A percentile compares a stretch with the other conserved stretches of the same genome.
These are phyloP conservation scores for Trachemys scripta DNA, from an alignment of 2,113 vertebrate species.

Conservation along the genomic window DNA sequence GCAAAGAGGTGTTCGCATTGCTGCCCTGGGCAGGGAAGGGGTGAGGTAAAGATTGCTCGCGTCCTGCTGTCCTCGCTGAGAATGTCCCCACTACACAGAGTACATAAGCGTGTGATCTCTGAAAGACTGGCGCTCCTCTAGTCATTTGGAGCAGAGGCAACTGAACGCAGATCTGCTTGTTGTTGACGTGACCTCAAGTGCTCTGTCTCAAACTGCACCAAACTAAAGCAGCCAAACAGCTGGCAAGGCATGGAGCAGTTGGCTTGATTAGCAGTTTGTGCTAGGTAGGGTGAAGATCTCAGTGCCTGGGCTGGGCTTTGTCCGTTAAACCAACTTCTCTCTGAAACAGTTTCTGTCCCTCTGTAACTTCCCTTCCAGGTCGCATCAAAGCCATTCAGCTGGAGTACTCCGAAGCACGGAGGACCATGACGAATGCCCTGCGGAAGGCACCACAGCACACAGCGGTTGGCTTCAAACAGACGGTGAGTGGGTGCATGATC, in stretches of 20 bases:
- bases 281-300: background rate
- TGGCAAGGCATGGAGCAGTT: background rate
- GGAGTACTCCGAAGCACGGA: constrained; percentile 94
- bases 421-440: constrained; percentile 96
- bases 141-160: background rate
- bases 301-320: background rate
- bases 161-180: background rate
- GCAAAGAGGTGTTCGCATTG: background rate
- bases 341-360: background rate
- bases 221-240: background rate
- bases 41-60: background rate
- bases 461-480: constrained; percentile 97
- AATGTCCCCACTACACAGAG: background rate
- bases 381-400: constrained; percentile 98
- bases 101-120: background rate
- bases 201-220: background rate
- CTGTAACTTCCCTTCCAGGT: constrained; percentile 76
- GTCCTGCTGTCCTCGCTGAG: background rate
- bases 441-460: constrained; percentile 98
- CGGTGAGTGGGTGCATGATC: constrained; percentile 73
- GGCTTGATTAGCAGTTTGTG: background rate
- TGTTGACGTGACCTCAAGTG: background rate
- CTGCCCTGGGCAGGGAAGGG: background rate
- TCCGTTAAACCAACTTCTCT: background rate
- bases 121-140: background rate